Evolutionary conservation across 2,888 invertebrate genomes (phyloP), one percentile per base, ranked within the genome.

Genomic region (Xanthostigma xanthostigma): DNA sequence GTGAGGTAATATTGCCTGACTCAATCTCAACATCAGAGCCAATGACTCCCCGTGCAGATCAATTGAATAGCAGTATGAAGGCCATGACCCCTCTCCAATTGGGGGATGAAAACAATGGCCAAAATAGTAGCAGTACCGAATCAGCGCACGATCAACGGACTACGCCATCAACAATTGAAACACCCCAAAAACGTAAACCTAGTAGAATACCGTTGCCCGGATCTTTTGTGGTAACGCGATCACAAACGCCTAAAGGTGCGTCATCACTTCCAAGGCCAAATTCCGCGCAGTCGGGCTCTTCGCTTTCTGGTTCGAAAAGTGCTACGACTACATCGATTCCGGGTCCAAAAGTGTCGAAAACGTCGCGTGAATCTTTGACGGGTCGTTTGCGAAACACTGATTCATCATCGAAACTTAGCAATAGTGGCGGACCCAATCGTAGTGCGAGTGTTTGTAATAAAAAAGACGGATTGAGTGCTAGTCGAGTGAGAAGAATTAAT

Each of bases 191-290:
- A 43, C 64, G 71, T 53, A 69, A 75, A 54, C 81, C 84, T 47
- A 81, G 81, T 66, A 81, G 82, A 65, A 86, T 84, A 57, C 85
- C 84, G 49, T 69, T 83, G 62, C 76, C 75, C 42, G 75, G 71
- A 54, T 57, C 62, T 12, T 53, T 75, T 69, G 62, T 66, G 62
- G 62, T 47, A 51, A 49, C 45, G 36, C 36, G 33, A 33, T 17
- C 14, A 5, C 12, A 17, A 10, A 14, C 36, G 11, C 17, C 42
- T n/a, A 44, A 46, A 34, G 34, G 13, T 37, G 9, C 43, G 34
- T 43, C 44, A 27, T 42, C 37, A 13, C 38, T 50, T 38, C 41
- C 61, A 44, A 53, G 51, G 27, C 53, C 53, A 37, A 49, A 49
- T 49, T 50, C 53, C 11, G 48, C 48, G 12, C 48, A 48, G 12